These are phyloP conservation scores for Parnassius apollo DNA, from an alignment of 2,888 invertebrate genomes.

Conservation along the genomic window DNA sequence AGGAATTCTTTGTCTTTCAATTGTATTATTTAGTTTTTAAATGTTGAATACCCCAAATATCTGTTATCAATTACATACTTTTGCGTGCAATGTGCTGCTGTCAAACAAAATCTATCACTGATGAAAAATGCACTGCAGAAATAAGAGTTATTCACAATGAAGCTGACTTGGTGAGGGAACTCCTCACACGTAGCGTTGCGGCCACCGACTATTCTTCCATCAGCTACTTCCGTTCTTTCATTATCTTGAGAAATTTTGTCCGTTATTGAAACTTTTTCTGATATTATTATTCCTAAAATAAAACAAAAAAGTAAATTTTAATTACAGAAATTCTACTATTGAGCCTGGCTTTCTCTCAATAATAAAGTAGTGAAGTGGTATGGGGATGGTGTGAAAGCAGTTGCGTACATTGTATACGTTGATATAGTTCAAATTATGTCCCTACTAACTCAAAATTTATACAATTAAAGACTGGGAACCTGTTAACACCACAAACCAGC, in stretches of 20 bases:
- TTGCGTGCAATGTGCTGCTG: slow-evolving; percentile 74
- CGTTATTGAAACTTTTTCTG: slow-evolving; percentile 32
- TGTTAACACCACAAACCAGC: too few relatives aligned
- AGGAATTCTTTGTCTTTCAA: too few relatives aligned
- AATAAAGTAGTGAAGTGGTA: too few relatives aligned
- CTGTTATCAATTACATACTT: slow-evolving; percentile 48
- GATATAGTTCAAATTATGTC: too few relatives aligned
- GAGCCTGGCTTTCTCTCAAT: too few relatives aligned
- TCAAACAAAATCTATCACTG: slow-evolving; percentile 63
- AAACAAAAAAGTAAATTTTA: background rate
- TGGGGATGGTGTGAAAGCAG: too few relatives aligned
- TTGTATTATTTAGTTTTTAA: too few relatives aligned
- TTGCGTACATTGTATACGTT: too few relatives aligned
- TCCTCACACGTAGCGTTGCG: slow-evolving; percentile 58
- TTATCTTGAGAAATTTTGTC: slow-evolving; percentile 16
- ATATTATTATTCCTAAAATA: slow-evolving; percentile 30
- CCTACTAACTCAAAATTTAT: too few relatives aligned
- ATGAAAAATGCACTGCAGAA: slow-evolving; percentile 76
- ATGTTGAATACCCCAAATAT: too few relatives aligned
- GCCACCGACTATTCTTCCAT: slow-evolving; percentile 67
- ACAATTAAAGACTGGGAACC: too few relatives aligned
- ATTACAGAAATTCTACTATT: too few relatives aligned
- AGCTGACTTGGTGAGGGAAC: slow-evolving; percentile 70
- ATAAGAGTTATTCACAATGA: slow-evolving; percentile 62
- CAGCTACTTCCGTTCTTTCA: slow-evolving; percentile 32